phyloP scores from a whole-genome alignment of 2,888 invertebrate genomes.

The Rapana venosa region DNA sequence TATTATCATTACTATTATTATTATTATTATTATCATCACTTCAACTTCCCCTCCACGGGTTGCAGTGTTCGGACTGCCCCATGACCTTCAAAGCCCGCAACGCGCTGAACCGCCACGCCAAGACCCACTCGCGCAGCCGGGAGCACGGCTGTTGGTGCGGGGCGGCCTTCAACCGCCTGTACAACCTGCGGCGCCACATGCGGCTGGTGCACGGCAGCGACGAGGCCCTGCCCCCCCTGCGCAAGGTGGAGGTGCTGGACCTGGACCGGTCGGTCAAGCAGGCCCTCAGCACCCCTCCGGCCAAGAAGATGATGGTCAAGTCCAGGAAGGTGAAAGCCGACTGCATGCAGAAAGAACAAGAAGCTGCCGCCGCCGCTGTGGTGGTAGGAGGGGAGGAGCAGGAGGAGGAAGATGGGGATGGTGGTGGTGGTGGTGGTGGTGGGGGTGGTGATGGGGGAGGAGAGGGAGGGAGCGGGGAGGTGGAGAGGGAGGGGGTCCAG shows the following conservation, averaged over 20 bases:
- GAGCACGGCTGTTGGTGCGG: slow-evolving; percentile 67
- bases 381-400: slow-evolving; percentile 33
- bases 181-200: slow-evolving; percentile 68
- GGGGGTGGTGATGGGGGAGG: slow-evolving; percentile 4
- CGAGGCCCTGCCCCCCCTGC: slow-evolving; percentile 60
- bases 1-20: too few species aligned
- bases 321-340: slow-evolving; percentile 38
- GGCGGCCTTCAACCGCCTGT: slow-evolving; percentile 62
- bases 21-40: too few species aligned
- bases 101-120: slow-evolving; percentile 60
- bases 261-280: slow-evolving; percentile 35
- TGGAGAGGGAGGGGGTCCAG: slow-evolving; percentile 9
- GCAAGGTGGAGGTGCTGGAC: slow-evolving; percentile 54
- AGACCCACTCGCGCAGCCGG: slow-evolving; percentile 57
- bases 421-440: background rate
- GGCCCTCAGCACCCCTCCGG: slow-evolving; percentile 42
- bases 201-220: slow-evolving; percentile 64
- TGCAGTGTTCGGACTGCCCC: slow-evolving; percentile 69
- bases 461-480: background rate
- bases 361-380: slow-evolving; percentile 36
- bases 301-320: slow-evolving; percentile 48
- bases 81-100: slow-evolving; percentile 69
- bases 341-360: slow-evolving; percentile 41
- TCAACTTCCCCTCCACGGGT: slow-evolving; percentile 38
- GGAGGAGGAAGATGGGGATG: slow-evolving; percentile 1